Evolutionary conservation across 2,113 vertebrate genomes (phyloP), one percentile per base, ranked within the genome.

Genomic region (Toxotes jaculatrix): DNA sequence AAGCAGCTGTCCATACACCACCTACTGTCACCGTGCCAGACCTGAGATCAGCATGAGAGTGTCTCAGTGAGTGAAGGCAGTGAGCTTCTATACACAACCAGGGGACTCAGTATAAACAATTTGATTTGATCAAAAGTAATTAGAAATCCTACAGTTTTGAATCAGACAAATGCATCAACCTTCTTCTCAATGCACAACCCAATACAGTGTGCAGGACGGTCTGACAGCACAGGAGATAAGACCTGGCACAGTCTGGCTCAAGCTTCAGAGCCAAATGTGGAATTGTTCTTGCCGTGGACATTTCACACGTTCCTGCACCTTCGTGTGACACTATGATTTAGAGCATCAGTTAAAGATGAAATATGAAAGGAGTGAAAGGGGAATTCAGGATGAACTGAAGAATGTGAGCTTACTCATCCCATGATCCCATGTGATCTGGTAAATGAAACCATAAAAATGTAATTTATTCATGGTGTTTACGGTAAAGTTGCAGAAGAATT

Each of bases 341-440:
- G 51, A 68, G 12, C 60, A 38, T 67, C 79, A 72, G 74, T 68
- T 79, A 72, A 32, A 88, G 53, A 84, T 82, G 74, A 88, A 82
- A 84, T 70, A 66, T 87, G 74, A 65, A 53, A 31, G 62, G 73
- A 40, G 34, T 12, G 7, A 56, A 21, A 32, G 8, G 12, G 19
- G 2, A 0, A 42, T 71, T 65, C 31, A 0, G 75, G 42, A 74
- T n/a, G 38, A 17, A 68, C 21, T 1, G 36, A 31, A 75, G 60
- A 70, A 51, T 49, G 60, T 77, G 81, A 74, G 68, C 62, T 68
- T 7, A 3, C 27, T 13, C 3, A 7, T 34, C 17, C 34, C n/a
- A 5, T 5, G 2, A 60, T n/a, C n/a, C n/a, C n/a, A n/a, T n/a
- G 23, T 53, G 55, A 75, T 45, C 7, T 32, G 53, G 74, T 74